A percentile compares a stretch with the other conserved stretches of the same genome.
These are phyloP conservation scores for Cotesia vestalis DNA, from an alignment of 1,140 invertebrate species.

Conservation along the genomic window DNA sequence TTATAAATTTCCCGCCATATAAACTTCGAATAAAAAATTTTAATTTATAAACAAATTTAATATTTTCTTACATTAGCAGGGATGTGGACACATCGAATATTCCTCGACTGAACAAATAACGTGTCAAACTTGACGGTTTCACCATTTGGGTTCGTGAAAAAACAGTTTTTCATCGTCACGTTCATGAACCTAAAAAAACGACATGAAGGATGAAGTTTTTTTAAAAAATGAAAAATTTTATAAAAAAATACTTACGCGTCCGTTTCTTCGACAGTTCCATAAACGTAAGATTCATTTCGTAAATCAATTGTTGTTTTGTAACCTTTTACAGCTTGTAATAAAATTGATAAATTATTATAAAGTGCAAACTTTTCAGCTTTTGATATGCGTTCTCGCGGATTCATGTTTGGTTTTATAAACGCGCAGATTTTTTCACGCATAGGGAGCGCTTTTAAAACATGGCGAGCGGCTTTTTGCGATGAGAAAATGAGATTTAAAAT, in stretches of 20 bases:
- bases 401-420: not conserved
- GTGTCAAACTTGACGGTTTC: constrained; percentile 61
- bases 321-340: constrained; percentile 72
- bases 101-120: constrained; percentile 72
- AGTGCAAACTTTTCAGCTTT: constrained; percentile 64
- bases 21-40: not conserved
- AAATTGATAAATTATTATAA: constrained; percentile 69
- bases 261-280: constrained; percentile 67
- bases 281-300: constrained; percentile 71
- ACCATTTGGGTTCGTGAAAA: constrained; percentile 69
- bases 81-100: constrained; percentile 75
- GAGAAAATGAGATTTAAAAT: too few species aligned
- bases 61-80: constrained; percentile 69
- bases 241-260: constrained; percentile 67
- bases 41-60: not conserved
- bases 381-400: not conserved
- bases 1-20: not conserved
- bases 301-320: constrained; percentile 73
- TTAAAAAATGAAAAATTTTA: constrained; percentile 15
- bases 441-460: too few species aligned
- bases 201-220: constrained; percentile 14
- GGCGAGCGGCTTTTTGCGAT: too few species aligned
- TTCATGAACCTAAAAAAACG: constrained; percentile 71
- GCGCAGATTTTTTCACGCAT: too few species aligned
- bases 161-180: constrained; percentile 70